Conservation (phyloP, 2,888 invertebrate genomes). For the Ectropis crepuscularia region DNA sequence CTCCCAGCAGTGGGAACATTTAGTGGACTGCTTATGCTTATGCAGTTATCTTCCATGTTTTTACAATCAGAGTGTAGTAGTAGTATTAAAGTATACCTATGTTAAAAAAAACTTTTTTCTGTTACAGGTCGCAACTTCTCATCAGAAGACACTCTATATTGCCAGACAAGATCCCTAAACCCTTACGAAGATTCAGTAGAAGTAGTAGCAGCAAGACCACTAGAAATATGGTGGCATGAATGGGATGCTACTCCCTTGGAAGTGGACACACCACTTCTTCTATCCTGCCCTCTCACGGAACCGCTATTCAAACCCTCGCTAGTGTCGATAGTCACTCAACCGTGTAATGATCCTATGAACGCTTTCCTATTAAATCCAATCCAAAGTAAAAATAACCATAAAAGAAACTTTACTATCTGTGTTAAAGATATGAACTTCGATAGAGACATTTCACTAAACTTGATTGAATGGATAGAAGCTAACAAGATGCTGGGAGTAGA, state of each 20-base stretch:
- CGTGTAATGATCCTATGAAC: slow-evolving; percentile 78
- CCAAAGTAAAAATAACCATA: slow-evolving; percentile 44
- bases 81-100: not conserved
- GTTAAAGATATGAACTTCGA: slow-evolving; percentile 89
- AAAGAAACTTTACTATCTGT: slow-evolving; percentile 86
- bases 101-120: slow-evolving; percentile 1
- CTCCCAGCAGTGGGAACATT: too few species aligned
- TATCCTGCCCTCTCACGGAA: slow-evolving; percentile 86
- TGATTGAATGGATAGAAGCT: slow-evolving; percentile 90
- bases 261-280: slow-evolving; percentile 83
- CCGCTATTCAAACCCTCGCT: slow-evolving; percentile 64
- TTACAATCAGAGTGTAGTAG: not conserved
- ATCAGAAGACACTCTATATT: slow-evolving; percentile 74
- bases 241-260: slow-evolving; percentile 82
- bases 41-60: not conserved
- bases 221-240: slow-evolving; percentile 86
- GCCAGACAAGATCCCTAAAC: slow-evolving; percentile 78
- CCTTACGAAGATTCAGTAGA: slow-evolving; percentile 72
- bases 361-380: slow-evolving; percentile 64
- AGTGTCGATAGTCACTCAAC: slow-evolving; percentile 79
- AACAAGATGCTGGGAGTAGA: slow-evolving; percentile 88
- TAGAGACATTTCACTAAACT: slow-evolving; percentile 84
- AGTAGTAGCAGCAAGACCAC: slow-evolving; percentile 83
- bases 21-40: too few species aligned
- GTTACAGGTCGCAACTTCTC: slow-evolving; percentile 70